Evolutionary conservation across 2,888 invertebrate species (phyloP), one percentile per base, ranked within the genome.

Genomic region (Ophraella communa): DNA sequence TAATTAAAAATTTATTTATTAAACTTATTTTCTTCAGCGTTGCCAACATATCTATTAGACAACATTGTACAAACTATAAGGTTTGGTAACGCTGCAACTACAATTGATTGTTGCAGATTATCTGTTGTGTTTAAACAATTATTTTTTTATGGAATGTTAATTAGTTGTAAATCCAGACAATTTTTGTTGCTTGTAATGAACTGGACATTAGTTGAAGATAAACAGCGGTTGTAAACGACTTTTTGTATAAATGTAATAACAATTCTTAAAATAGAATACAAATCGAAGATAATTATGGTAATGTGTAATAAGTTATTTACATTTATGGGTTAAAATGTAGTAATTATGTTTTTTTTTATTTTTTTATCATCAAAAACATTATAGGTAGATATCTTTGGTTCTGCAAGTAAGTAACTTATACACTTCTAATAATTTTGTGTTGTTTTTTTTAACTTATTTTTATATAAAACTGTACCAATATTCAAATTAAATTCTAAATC

Each of bases 91-190:
- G 27, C 49, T 51, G 49, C 27, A n/a, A 10, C 14, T 10, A 17
- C 27, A 14, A 39, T 17, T 17, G 27, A 51, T 51, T 51, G 49
- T 51, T 51, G 49, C 49, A 24, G 11, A 51, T 24, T 24, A 51
- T 51, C 17, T 27, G 49, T 51, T 17, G 17, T 47, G 27, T 17
- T 59, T 51, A 35, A 42, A 59, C 18, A 51, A 39, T 59, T 59
- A 59, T 59, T 59, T 59, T 57, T 59, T 59, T 59, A 59, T 51
- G 8, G 33, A 59, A 59, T 59, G 59, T 59, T 59, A 42, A 59
- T 59, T 59, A 59, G 59, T 59, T 59, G 23, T 59, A 59, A 59
- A 23, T 42, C 35, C 21, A 35, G 27, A 23, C 8, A n/a, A n/a
- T n/a, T 49, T 14, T 35, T 58, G 51, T 59, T 27, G 49, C 27